These are phyloP conservation scores for Bolborhynchus lineola DNA, from an alignment of 2,113 vertebrate species.

Conservation along the genomic window DNA sequence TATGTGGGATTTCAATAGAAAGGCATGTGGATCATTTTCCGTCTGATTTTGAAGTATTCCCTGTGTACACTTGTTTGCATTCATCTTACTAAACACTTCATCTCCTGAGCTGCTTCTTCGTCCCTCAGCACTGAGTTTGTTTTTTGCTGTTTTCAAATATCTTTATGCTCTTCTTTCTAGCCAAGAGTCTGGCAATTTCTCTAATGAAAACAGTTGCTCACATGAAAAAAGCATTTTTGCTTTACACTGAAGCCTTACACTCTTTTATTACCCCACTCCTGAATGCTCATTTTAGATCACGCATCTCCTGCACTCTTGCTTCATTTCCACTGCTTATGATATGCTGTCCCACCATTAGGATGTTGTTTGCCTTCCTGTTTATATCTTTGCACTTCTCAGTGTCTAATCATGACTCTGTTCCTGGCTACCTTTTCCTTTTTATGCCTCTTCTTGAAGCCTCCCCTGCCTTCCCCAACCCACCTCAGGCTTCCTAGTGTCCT, in stretches of 20 bases:
- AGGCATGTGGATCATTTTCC: conserved; percentile 20
- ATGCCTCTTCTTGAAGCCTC: not conserved
- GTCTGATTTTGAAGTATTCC: not conserved
- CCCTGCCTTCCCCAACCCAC: not conserved
- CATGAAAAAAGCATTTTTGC: not conserved
- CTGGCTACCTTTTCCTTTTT: not conserved
- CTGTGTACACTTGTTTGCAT: not conserved
- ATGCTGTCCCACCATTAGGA: not conserved
- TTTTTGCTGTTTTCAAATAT: not conserved
- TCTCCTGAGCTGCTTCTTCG: not conserved
- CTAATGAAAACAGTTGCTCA: not conserved
- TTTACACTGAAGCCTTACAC: not conserved
- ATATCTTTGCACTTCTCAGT: not conserved
- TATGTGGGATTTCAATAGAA: conserved; percentile 1
- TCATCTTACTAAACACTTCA: not conserved
- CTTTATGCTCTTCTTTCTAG: not conserved
- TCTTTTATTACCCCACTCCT: not conserved
- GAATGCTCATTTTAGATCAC: not conserved
- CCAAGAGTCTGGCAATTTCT: not conserved
- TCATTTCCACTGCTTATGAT: not conserved
- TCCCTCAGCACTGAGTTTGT: not conserved
- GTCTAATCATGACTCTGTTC: not conserved
- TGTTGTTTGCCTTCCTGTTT: not conserved
- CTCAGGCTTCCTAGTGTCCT: not conserved
- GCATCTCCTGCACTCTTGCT: not conserved